Base-by-base conservation (phyloP, 2,797 vertebrate genomes). In the Anguilla pacifica region DNA sequence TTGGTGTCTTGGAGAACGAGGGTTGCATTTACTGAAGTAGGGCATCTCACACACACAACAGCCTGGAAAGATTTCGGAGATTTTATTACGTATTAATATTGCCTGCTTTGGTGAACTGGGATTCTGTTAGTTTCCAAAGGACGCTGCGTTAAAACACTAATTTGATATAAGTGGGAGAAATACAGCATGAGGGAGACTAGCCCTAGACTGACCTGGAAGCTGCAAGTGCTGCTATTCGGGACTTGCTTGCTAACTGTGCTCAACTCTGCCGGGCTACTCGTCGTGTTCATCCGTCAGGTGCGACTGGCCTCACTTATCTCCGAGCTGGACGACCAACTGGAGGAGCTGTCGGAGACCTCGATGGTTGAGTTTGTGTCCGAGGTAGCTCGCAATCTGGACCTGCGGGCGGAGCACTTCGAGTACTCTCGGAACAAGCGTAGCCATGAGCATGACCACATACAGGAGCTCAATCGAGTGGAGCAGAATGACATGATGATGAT, bases 401-500 rank as follows among this genome's bases (percentile, higher is more conserved):
- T 92, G 53, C 90, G 15, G 22, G 61, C 92, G 10, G 88, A 95
- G 88, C 94, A 92, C 4, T 85, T 87, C 22, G 92, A 94, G 88
- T 94, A 94, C 67, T 94, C 96, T 59, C 96, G 97, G 89, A 97
- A 96, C 90, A 98, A 96, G 94, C 93, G 97, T 92, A 95, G 96
- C 59, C 89, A 95, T 6, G 92, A 92, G 74, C 88, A 91, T 22
- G 89, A 84, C 53, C 94, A 94, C 83, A 51, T 89, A 1, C 92
- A 93, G 55, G 88, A 87, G 31, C 90, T 93, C 88, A 93, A 94
- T 90, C 92, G 96, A 88, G 92, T 94, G 0, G 95, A 96, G 0
- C 92, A 94, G 87, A 96, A 97, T 0, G 97, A 98, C 90, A 95
- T 97, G 97, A 95, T 99, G 92, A 96, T 96, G 97, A 93, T 99